Base-by-base conservation (phyloP, 2,888 invertebrate genomes). In the Syrista parreyssii region DNA sequence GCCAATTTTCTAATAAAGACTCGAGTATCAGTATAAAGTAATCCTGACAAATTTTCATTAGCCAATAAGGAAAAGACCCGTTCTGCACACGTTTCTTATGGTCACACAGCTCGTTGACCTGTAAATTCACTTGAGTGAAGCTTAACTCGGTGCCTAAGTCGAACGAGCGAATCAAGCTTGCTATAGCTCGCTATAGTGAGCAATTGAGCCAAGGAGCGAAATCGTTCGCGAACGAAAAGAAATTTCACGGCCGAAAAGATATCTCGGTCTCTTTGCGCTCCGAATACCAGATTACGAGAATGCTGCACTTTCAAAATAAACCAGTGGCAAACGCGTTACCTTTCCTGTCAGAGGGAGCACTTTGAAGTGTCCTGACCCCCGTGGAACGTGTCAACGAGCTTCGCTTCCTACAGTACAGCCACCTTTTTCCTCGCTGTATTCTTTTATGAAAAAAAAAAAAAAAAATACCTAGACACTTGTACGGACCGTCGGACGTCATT, bases 401-500 rank as follows among this genome's bases (percentile, higher is more conserved):
- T 77, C 68, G 68, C 78, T 71, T 69, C 12, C 30, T 72, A 34
- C 32, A 72, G 23, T 73, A n/a, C 75, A 35, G 68, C 32, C 32
- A 36, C 68, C 32, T 31, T 76, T 68, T 71, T 69, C 77, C 73
- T 73, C 79, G 78, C 76, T 55, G 55, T 23, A 0, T 23, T 71
- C 75, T 79, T 68, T 69, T 55, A 72, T 6, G 4, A 68, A 12
- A 12, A 30, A 78, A 55, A 31, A 72, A 74, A 35, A 40, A 55
- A 31, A 72, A 74, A 35, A 40, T 72, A 36, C 32, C 69, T 77
- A 71, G 69, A 32, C 12, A 73, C 40, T 75, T 76, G 77, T 79
- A 82, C 78, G 75, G 71, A 73, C 76, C 55, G 77, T 76, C 79
- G 75, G 68, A 78, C 74, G 9, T 55, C 55, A 55, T 23, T 55